Evolutionary conservation across 2,113 vertebrate genomes (phyloP), one percentile per base, ranked within the genome.

Genomic region (Suricata suricatta): DNA sequence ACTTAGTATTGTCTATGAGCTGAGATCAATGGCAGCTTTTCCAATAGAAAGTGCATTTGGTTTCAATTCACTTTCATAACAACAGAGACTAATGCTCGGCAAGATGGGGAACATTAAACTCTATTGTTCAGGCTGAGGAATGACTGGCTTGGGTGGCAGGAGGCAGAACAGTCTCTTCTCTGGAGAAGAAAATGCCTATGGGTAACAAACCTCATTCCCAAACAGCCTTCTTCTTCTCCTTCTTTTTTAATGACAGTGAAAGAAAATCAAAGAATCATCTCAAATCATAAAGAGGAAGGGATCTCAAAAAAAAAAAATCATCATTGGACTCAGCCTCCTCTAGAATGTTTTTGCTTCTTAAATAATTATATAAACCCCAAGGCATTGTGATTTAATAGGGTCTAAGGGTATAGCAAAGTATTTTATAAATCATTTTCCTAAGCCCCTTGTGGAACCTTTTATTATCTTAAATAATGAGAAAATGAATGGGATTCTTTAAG

Each of bases 21-120:
- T 68, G 68, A 93, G 63, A 94, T 95, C 80, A 87, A 96, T 9
- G 69, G 64, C 38, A 69, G 21, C 52, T 79, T 91, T 95, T 96
- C 95, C 97, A 96, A 94, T 2, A 95, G 97, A 94, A 95, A 93
- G 90, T 97, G 63, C 97, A 95, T 96, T 96, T 96, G 97, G 84
- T 96, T 97, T 96, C 84, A 94, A 79, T 97, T 95, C 90, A 68
- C 90, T 96, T 96, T 98, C 84, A 68, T 57, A 96, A 96, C 64
- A 92, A 95, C 57, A 93, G 80, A 96, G 80, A 96, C 76, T 77
- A 90, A 85, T 90, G 63, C 90, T 96, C 63, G 93, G 87, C 79
- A 93, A 97, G 90, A 96, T 84, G 95, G 84, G 81, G 90, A 95
- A 95, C 90, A 92, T 88, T 92, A 88, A 90, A 71, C 63, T 80